Evolutionary conservation across 2,113 vertebrate genomes (phyloP).

Genomic region (Gorsachius goisagi): DNA sequence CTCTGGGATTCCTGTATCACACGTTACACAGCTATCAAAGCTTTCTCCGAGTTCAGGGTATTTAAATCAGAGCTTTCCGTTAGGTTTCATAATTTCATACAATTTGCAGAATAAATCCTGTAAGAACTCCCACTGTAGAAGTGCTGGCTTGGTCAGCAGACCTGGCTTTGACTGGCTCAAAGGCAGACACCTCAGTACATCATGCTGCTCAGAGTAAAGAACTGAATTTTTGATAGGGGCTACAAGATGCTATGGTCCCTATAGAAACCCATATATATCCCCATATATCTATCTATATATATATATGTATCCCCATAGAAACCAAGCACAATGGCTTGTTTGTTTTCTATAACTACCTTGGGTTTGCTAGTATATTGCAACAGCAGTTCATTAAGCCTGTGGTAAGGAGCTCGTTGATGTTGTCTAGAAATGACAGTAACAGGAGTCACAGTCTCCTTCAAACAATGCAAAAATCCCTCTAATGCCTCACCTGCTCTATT

Average conservation of each 20-base stretch:
- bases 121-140: not conserved
- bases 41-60: not conserved
- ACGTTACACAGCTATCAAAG: not conserved
- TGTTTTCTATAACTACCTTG: constrained; percentile 50
- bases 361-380: constrained; percentile 8
- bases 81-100: not conserved
- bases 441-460: not conserved
- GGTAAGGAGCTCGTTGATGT: not conserved
- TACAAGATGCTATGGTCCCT: not conserved
- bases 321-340: not conserved
- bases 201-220: not conserved
- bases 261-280: no score
- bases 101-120: not conserved
- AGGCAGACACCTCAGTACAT: not conserved
- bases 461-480: not conserved
- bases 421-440: not conserved
- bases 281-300: no score
- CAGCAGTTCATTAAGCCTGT: not conserved
- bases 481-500: not conserved
- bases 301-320: not conserved
- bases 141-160: not conserved
- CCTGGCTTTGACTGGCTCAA: not conserved
- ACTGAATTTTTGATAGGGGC: not conserved
- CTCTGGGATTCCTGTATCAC: not conserved
- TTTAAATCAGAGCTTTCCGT: not conserved